Evolutionary conservation across 23 tunicate species (phyloP), one percentile per base, ranked within the genome.

Genomic region (Botrylloides violaceus): DNA sequence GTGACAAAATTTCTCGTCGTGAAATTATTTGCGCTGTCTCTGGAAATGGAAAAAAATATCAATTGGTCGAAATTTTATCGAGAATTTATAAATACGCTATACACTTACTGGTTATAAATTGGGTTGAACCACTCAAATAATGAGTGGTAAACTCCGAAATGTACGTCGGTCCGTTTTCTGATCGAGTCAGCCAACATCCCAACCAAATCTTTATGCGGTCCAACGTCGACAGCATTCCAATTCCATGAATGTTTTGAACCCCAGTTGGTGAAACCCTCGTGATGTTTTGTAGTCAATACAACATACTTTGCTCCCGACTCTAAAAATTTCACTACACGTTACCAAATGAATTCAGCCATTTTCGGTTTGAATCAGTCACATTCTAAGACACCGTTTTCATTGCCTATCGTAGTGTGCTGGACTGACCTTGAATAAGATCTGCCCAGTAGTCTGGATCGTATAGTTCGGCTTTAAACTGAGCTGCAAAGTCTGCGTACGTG

Each of bases 211-310:
- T 71, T 70, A 6, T 77, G 66, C 2, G 82, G 77, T 38, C 85
- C 85, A 39, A 72, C 72, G 47, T 80, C 85, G 71, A 80, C 73
- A 25, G 85, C 78, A 32, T 80, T 80, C 85, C 85, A 80, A 71
- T 80, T 80, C 85, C 85, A 80, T 43, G 85, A 80, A 55, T 49
- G 34, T 21, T 37, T 43, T 15, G 89, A 83, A 19, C 85, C 85
- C 89, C 89, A 83, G 49, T 76, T 71, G 35, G 89, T 83, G 60
- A 83, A 83, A n/a, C 89, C 89, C 55, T 83, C 89, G 66, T 83
- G 89, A 70, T 83, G 89, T 58, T 83, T 83, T 58, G 76, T 76
- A 20, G 89, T 83, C 9, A 83, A 34, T 18, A 77, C 89, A 36
- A 76, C 72, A 47, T 83, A 83, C 38, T 83, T 73, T 28, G 89